These are phyloP conservation scores for Subacronicta megacephala DNA, from an alignment of 2,888 invertebrate species.

Conservation along the genomic window DNA sequence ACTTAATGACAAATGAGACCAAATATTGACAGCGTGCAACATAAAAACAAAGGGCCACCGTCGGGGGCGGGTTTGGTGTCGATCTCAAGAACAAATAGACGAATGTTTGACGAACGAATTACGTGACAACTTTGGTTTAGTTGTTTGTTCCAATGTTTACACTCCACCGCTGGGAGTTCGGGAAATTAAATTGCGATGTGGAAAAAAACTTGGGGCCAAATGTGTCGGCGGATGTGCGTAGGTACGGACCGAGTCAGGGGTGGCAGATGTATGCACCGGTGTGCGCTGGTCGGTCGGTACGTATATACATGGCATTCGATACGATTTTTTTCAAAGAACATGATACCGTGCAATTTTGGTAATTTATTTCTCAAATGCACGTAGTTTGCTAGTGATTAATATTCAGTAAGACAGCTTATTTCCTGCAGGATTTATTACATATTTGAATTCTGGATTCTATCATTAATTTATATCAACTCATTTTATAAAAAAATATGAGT, in stretches of 20 bases:
- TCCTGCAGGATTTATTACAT: slow-evolving; percentile 41
- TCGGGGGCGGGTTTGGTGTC: slow-evolving; percentile 83
- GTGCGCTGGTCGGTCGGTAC: slow-evolving; percentile 34
- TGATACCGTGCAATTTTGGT: slow-evolving; percentile 57
- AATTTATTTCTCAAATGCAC: slow-evolving; percentile 44
- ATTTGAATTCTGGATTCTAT: slow-evolving; percentile 2
- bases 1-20: slow-evolving; percentile 84
- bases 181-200: slow-evolving; percentile 68
- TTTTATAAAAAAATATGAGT: too few relatives aligned
- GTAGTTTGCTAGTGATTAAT: slow-evolving; percentile 34
- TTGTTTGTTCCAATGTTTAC: slow-evolving; percentile 74
- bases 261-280: slow-evolving; percentile 63
- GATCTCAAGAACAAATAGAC: slow-evolving; percentile 84
- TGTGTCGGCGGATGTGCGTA: slow-evolving; percentile 66
- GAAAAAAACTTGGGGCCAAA: slow-evolving; percentile 62
- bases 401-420: slow-evolving; percentile 44
- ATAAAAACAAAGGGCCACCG: slow-evolving; percentile 85
- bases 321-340: slow-evolving; percentile 53
- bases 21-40: slow-evolving; percentile 83
- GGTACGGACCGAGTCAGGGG: slow-evolving; percentile 53
- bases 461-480: background rate
- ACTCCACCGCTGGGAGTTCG: slow-evolving; percentile 65
- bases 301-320: slow-evolving; percentile 33
- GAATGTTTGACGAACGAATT: slow-evolving; percentile 86
- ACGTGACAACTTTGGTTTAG: slow-evolving; percentile 81